These are phyloP conservation scores for Pseudorasbora parva DNA, from an alignment of 2,113 vertebrate species.

Conservation along the genomic window DNA sequence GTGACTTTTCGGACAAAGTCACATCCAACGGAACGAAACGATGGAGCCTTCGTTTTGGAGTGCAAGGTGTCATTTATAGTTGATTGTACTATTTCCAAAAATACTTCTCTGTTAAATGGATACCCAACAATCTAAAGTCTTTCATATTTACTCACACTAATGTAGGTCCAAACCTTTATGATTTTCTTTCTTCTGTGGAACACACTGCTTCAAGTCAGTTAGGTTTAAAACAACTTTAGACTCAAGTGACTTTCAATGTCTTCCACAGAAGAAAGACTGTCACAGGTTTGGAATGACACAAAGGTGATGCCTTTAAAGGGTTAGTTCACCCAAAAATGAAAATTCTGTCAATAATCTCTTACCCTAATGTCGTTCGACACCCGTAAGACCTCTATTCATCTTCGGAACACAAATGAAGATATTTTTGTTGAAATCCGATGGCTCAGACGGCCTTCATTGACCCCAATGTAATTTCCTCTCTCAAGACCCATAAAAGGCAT, in stretches of 20 bases:
- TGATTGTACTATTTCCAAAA: neutral
- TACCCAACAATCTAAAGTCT: neutral
- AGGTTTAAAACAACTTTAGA: neutral
- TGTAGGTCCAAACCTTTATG: neutral
- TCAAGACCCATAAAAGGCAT: no score
- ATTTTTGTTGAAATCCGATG: no score
- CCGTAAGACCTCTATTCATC: no score
- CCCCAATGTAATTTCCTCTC: no score
- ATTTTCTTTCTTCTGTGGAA: neutral
- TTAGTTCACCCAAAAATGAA: no score
- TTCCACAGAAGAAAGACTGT: neutral
- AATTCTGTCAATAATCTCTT: no score
- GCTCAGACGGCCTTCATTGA: no score
- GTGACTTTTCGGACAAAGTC: conserved; percentile 70
- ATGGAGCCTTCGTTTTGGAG: conserved; percentile 69
- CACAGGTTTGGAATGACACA: neutral
- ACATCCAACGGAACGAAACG: conserved; percentile 59
- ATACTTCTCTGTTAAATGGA: neutral
- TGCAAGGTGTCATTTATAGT: conserved; percentile 73
- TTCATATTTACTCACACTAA: neutral
- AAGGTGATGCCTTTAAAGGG: neutral
- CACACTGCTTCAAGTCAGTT: neutral
- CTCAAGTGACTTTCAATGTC: no score
- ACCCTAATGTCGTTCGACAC: no score
- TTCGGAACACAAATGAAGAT: no score